These are phyloP conservation scores for Castor canadensis DNA, from an alignment of 2,113 vertebrate genomes.

Conservation along the genomic window DNA sequence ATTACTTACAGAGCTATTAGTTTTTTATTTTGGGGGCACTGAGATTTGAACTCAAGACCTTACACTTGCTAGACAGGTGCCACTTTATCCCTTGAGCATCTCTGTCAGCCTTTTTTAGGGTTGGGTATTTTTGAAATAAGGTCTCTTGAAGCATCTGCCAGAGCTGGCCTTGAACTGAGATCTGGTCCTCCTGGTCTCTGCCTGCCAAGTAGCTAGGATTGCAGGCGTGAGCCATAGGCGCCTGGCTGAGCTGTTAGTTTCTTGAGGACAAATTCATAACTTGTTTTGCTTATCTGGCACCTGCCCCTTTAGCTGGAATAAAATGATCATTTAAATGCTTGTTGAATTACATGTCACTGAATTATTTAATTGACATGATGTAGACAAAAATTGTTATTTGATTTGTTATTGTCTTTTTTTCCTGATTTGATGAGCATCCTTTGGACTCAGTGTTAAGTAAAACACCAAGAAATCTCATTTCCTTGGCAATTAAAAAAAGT, in stretches of 20 bases:
- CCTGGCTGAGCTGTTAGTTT: neutral
- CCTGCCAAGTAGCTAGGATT: no score
- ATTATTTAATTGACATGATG: neutral
- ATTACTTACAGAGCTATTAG: no score
- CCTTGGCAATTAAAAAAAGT: neutral
- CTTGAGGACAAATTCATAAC: neutral
- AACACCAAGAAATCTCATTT: conserved; percentile 36
- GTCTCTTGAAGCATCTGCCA: no score
- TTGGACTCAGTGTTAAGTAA: conserved; percentile 31
- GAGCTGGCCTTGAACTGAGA: no score
- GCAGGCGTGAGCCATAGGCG: no score
- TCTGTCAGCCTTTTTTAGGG: no score
- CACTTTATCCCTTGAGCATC: no score
- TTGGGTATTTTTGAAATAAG: no score
- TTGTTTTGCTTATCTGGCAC: neutral
- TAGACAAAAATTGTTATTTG: conserved; percentile 11
- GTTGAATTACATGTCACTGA: neutral
- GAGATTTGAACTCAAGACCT: no score
- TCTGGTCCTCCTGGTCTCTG: no score
- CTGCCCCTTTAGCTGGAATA: neutral
- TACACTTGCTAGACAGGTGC: no score
- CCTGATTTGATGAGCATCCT: neutral
- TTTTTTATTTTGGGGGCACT: no score
- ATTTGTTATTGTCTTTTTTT: neutral
- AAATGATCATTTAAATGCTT: neutral